Evolutionary conservation across 1,140 invertebrate species (phyloP).

Genomic region (Aplysia californica): DNA sequence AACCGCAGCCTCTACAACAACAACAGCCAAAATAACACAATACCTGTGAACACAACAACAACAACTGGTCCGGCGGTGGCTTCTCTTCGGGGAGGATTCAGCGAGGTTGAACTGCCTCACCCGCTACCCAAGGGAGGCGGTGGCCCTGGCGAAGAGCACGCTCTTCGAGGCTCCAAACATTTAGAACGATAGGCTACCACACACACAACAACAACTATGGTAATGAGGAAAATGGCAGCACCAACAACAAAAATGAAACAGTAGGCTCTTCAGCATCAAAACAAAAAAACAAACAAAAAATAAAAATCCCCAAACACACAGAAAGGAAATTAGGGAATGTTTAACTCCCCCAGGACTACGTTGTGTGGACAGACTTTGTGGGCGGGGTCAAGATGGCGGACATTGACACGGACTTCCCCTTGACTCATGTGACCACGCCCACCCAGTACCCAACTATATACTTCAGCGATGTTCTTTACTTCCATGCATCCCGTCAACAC

Average conservation of each 20-base stretch:
- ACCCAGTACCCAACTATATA: neutral
- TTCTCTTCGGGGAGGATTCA: no score
- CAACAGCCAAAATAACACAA: no score
- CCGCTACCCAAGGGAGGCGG: no score
- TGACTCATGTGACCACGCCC: neutral
- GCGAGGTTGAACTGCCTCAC: no score
- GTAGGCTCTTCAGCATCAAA: neutral
- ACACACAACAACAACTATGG: no score
- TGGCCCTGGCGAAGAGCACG: no score
- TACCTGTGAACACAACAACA: no score
- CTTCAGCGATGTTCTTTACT: conserved; percentile 15
- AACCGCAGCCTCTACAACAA: no score
- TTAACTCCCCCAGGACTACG: neutral
- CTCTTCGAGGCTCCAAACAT: neutral
- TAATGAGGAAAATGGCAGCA: no score
- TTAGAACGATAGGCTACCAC: neutral
- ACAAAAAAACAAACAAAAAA: neutral
- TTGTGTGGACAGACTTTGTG: conserved; percentile 11
- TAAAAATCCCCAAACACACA: neutral
- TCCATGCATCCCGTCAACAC: conserved; percentile 7
- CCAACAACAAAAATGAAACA: no score
- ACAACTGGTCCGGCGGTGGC: no score
- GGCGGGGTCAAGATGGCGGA: conserved; percentile 13
- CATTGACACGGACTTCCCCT: neutral
- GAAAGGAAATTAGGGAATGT: neutral